Conservation (phyloP, 2,888 invertebrate species). For the Watsonalla cultraria region DNA sequence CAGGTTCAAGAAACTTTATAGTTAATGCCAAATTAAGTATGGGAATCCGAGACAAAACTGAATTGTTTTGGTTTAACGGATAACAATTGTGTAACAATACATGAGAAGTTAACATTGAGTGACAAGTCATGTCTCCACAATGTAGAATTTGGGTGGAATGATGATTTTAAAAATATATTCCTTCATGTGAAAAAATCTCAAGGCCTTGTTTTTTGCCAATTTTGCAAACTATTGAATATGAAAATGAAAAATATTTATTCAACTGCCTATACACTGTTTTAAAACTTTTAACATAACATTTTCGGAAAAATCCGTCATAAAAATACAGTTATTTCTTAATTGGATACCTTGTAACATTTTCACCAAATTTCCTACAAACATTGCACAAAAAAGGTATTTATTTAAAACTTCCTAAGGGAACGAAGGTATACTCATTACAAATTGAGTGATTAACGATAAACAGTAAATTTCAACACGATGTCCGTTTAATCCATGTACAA, state of each 20-base stretch:
- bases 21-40: neutral
- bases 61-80: neutral
- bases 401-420: neutral
- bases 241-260: too few species aligned
- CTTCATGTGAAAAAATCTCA: too few species aligned
- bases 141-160: neutral
- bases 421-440: too few species aligned
- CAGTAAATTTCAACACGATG: neutral
- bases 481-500: neutral
- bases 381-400: neutral
- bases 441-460: neutral
- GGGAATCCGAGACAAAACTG: neutral
- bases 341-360: neutral
- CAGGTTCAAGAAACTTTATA: constrained; percentile 4
- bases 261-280: too few species aligned
- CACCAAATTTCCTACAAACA: neutral
- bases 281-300: too few species aligned
- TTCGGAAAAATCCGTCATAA: too few species aligned
- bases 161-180: neutral
- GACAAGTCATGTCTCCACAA: neutral
- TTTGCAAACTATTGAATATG: too few species aligned
- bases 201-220: too few species aligned
- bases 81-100: neutral
- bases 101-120: neutral
- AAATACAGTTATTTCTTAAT: too few species aligned